These are phyloP conservation scores for Whitmania pigra DNA, from an alignment of 1,140 invertebrate genomes.

Conservation along the genomic window DNA sequence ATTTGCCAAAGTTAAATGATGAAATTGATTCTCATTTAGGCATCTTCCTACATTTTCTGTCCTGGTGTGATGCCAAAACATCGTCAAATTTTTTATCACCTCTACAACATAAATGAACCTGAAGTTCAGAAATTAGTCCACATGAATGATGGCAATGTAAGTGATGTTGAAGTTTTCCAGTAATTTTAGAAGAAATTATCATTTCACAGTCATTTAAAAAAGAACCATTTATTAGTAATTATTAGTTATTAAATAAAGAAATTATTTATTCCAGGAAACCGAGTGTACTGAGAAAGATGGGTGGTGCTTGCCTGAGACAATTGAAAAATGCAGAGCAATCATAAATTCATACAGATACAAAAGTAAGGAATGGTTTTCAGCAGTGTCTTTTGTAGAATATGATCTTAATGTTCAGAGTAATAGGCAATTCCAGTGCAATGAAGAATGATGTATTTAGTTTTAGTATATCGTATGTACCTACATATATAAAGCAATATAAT, in stretches of 20 bases:
- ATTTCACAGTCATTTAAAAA: constrained; percentile 12
- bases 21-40: constrained; percentile 25
- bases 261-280: constrained; percentile 18
- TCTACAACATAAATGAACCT: constrained; percentile 67
- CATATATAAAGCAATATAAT: no score
- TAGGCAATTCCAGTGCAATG: no score
- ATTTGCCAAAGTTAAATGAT: not conserved
- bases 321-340: constrained; percentile 22
- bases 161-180: constrained; percentile 35
- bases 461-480: no score
- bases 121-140: constrained; percentile 68
- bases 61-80: constrained; percentile 58
- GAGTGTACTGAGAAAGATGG: constrained; percentile 58
- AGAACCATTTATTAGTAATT: no score
- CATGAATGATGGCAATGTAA: constrained; percentile 53
- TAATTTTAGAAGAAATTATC: not conserved
- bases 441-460: no score
- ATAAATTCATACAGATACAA: constrained; percentile 8
- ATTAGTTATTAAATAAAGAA: no score
- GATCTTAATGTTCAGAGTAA: no score
- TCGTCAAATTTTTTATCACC: constrained; percentile 64
- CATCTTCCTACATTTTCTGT: constrained; percentile 52
- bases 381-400: no score
- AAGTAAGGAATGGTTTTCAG: not conserved
- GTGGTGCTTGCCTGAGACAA: constrained; percentile 44